Evolutionary conservation across 2,797 vertebrate genomes (phyloP), one percentile per base, ranked within the genome.

Genomic region (Amphiprion clarkii): DNA sequence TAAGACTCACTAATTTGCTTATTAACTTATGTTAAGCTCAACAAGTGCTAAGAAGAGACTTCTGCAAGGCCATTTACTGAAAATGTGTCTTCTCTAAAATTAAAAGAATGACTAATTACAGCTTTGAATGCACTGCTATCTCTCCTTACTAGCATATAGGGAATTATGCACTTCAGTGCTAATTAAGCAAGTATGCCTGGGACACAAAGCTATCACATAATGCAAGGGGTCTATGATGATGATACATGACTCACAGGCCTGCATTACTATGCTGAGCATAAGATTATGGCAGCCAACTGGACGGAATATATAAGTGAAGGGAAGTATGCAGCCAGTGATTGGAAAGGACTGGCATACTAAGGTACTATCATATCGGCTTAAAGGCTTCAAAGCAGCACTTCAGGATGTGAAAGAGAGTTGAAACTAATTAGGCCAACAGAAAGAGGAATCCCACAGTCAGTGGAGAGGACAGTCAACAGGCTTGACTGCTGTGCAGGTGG

Each of bases 361-460:
- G 76, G 57, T 64, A 10, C 64, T 62, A 67, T 74, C 65, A 63
- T 64, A 74, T 78, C 73, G 67, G 52, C 56, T 73, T 76, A 76
- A 74, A 74, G 66, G 60, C 68, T 78, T 86, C 61, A 83, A 85
- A 79, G 67, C 36, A 72, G 58, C 52, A 66, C 63, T 63, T 70
- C 68, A 61, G 44, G 61, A 74, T 9, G 12, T 59, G 63, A 57
- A 53, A 67, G 55, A 57, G 48, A 75, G 53, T 58, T 78, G 69
- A 79, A 74, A 58, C 53, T 66, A 82, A 87, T 87, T 83, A 70
- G 36, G 58, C 68, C 17, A 64, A 70, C 69, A 69, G 56, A 65
- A 31, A 58, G 75, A 68, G 33, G 51, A 68, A 62, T 65, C n/a
- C 39, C 51, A 64, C 39, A 42, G 27, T 69, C n/a, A 48, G 63